Base-by-base conservation (phyloP, 2,797 vertebrate genomes). In the Aulostomus chinensis region DNA sequence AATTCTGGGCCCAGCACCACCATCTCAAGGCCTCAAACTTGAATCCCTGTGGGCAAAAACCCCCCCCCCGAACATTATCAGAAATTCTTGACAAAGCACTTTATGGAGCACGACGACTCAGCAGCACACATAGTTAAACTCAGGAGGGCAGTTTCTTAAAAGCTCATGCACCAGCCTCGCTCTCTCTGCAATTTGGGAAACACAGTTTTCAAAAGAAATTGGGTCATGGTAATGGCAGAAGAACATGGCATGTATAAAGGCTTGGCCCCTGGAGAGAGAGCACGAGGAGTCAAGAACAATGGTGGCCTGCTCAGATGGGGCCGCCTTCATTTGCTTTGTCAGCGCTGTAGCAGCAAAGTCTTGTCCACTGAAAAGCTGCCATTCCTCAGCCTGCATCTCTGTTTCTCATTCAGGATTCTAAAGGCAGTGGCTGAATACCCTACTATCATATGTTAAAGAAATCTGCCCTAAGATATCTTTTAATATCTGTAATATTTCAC, bases 31-130 rank as follows among this genome's bases (percentile, higher is more conserved):
- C 63, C 47, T n/a, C 10, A 40, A 24, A 42, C 60, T 62, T 74
- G 63, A 57, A 69, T 46, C 65, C 70, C 78, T 58, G 55, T 66
- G 73, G 80, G 71, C 39, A 45, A 56, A 62, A 58, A 58, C 63
- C 65, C n/a, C n/a, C n/a, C n/a, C n/a, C n/a, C 4, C 1, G 28
- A 74, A 66, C 54, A 73, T 78, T 68, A 68, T 75, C 64, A 66
- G 66, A 73, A 83, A 74, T 74, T 84, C 81, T 82, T 84, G 83
- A 85, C 86, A 78, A 81, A 86, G 85, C 85, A 81, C 66, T 89
- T 86, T 86, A 65, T 81, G 50, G 36, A 68, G 65, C 38, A 58
- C 37, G 80, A 76, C 78, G 80, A 76, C 78, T 81, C 81, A 68
- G 73, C 76, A 76, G 78, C 69, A 78, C 52, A 57, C 80, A 84